Conservation (phyloP, 2,797 vertebrate genomes). For the Enteromius treurensis region DNA sequence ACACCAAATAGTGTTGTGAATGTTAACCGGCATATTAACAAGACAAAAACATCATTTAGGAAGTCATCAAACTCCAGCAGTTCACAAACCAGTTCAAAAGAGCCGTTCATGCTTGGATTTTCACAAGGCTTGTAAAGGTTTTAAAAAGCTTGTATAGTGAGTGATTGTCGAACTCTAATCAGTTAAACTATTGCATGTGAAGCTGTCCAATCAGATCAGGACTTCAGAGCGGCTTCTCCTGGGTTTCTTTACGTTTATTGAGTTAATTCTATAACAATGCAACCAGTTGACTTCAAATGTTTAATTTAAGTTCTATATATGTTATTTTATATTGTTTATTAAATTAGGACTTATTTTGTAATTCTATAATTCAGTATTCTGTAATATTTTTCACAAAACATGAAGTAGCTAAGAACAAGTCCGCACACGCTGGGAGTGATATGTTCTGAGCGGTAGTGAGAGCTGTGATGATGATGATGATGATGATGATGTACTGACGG, state of each 20-base stretch:
- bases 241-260: not conserved
- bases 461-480: not conserved
- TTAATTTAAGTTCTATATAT: too few relatives aligned
- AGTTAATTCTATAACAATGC: not conserved
- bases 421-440: not conserved
- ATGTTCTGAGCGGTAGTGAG: not conserved
- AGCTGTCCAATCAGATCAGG: not conserved
- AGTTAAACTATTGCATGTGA: not conserved
- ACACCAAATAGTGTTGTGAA: not conserved
- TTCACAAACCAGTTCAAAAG: not conserved
- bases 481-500: conserved; percentile 71
- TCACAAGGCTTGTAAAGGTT: too few relatives aligned
- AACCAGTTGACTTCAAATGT: too few relatives aligned
- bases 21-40: not conserved
- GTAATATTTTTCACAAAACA: not conserved
- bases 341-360: not conserved
- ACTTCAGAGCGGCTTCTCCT: not conserved
- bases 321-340: too few relatives aligned
- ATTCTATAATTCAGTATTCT: too few relatives aligned
- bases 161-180: not conserved
- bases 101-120: too few relatives aligned
- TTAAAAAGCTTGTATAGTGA: not conserved
- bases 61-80: too few relatives aligned
- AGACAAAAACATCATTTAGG: not conserved
- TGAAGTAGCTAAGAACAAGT: too few relatives aligned